Percentiles rank a stretch among this genome's conserved stretches.
phyloP scores from a whole-genome alignment of 2,113 vertebrate genomes.

The Oryzias woworae region DNA sequence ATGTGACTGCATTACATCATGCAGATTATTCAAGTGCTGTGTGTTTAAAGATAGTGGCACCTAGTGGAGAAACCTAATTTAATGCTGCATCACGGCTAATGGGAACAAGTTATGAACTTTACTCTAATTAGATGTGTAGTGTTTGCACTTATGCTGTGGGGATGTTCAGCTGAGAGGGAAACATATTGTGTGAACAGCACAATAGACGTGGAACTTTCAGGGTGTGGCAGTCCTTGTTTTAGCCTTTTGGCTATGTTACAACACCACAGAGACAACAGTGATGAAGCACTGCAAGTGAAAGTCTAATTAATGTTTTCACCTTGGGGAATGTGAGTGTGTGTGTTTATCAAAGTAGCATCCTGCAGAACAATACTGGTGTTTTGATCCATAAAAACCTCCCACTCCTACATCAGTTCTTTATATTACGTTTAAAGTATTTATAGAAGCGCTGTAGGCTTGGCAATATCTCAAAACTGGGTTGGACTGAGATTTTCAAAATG shows the following conservation, averaged over 20 bases:
- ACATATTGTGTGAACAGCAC: too few species aligned
- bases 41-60: conserved; percentile 59
- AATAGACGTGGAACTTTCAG: not conserved
- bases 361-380: too few species aligned
- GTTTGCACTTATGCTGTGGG: not conserved
- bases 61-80: conserved; percentile 59
- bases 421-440: not conserved
- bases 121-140: not conserved
- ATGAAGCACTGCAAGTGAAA: conserved; percentile 35
- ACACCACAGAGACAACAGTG: conserved; percentile 46
- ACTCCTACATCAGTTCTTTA: too few species aligned
- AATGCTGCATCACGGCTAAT: not conserved
- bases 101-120: not conserved
- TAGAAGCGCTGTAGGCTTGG: not conserved
- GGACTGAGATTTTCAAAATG: not conserved
- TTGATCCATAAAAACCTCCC: not conserved
- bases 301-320: conserved; percentile 46
- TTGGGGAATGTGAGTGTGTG: not conserved
- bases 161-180: not conserved
- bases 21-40: conserved; percentile 49
- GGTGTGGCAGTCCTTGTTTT: conserved; percentile 18
- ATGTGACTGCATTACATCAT: conserved; percentile 71
- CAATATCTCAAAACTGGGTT: not conserved
- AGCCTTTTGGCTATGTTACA: conserved; percentile 3
- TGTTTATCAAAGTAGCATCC: not conserved